phyloP scores from a whole-genome alignment of 2,797 vertebrate genomes.

The Scolopax rusticola region DNA sequence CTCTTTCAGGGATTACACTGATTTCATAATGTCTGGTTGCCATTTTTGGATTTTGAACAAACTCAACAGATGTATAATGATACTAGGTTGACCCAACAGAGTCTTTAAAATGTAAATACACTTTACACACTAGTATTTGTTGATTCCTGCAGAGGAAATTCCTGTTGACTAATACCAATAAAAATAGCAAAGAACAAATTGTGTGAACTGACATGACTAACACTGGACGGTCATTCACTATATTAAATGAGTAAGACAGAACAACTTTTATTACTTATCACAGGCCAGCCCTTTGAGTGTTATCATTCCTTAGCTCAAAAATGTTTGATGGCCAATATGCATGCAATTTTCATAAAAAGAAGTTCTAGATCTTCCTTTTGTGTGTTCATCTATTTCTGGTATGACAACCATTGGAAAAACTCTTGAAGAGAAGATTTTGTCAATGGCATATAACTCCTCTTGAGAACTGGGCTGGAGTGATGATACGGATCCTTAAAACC shows the following conservation, averaged over 20 bases:
- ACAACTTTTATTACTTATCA: neutral
- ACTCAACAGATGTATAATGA: neutral
- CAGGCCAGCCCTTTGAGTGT: neutral
- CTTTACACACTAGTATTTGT: neutral
- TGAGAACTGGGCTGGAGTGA: neutral
- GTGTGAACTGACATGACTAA: neutral
- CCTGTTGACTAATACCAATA: neutral
- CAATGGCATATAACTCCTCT: neutral
- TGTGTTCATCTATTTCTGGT: neutral
- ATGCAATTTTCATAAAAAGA: accelerated
- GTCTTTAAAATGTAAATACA: conserved; percentile 36
- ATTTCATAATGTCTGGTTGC: conserved; percentile 29
- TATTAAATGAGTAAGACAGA: neutral
- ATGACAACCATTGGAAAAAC: neutral
- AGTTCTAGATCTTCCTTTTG: neutral
- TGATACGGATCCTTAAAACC: neutral
- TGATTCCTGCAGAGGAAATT: neutral
- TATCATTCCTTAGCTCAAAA: neutral
- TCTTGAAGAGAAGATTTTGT: neutral
- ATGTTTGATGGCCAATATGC: neutral
- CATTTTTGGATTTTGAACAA: conserved; percentile 22
- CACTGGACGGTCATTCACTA: neutral
- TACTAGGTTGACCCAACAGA: neutral
- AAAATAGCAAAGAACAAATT: neutral
- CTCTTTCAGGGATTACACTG: neutral